Conservation (phyloP, 2,113 vertebrate genomes). For the Crotalus viridis region DNA sequence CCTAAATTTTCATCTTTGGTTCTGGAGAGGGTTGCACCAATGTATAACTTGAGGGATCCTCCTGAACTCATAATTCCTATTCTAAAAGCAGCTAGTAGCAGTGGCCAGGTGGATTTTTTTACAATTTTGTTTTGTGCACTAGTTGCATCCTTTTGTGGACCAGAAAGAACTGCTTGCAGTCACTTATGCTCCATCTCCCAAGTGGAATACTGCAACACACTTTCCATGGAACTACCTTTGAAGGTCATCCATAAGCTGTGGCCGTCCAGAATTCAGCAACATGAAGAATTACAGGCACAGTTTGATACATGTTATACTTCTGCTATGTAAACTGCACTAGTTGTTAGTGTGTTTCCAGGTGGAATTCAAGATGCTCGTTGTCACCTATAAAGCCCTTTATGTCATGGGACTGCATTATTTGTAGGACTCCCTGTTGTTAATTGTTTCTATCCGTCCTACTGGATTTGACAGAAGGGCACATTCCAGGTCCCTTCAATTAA, state of each 20-base stretch:
- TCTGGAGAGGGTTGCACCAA: neutral
- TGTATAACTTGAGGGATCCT: neutral
- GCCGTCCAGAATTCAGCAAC: neutral
- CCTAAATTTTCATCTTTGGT: neutral
- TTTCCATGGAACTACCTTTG: neutral
- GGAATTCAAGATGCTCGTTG: neutral
- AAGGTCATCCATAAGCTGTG: neutral
- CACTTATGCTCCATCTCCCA: neutral
- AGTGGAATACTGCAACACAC: neutral
- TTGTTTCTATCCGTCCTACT: neutral
- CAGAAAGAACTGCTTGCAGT: neutral
- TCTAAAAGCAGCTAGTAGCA: neutral
- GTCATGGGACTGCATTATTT: neutral
- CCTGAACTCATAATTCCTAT: neutral
- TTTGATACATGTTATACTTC: neutral
- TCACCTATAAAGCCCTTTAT: neutral
- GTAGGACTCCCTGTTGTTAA: neutral
- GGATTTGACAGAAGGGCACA: neutral
- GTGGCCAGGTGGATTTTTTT: neutral
- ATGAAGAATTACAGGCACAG: neutral
- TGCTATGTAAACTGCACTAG: neutral
- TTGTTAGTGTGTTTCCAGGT: neutral
- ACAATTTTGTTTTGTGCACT: neutral
- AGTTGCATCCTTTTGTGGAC: neutral
- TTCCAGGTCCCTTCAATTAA: neutral